Base-by-base conservation (phyloP, 1,140 invertebrate genomes). In the Leptinotarsa lineolata region DNA sequence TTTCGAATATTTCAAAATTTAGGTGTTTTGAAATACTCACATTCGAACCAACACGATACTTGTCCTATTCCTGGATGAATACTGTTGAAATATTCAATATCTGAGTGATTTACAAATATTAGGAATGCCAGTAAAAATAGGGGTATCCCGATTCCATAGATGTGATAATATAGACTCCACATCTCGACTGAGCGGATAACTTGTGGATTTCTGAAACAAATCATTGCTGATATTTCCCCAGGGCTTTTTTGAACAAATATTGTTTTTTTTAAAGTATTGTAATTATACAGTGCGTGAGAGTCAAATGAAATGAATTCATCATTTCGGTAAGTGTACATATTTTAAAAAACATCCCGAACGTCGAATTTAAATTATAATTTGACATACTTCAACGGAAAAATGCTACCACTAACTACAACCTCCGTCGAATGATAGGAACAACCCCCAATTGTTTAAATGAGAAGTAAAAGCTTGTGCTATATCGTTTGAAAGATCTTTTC, bases 11-110 rank as follows among this genome's bases (percentile, higher is more conserved):
- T 30, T 30, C 48, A 54, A 67, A 39, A 67, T 15, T 18, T 8
- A 44, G 18, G 21, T 45, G 8, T 30, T 67, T 39, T n/a, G 3
- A 8, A 45, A 18, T 21, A 18, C 18, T 58, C 30, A 70, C 69
- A 18, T 39, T 70, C 30, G 30, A 70, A 70, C 69, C 69, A 70
- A 63, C 69, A 70, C 30, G 16, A 61, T 18, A 8, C 15, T 22
- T 22, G 20, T 16, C 69, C 69, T 16, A 70, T 70, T 11, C 69
- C 69, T 39, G 69, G 69, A 30, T 70, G 69, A 18, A 70, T 70
- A 5, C 30, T 13, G 1, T 30, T 5, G 1, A 70, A 61, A 18
- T 12, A 24, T 44, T 12, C 30, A 12, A 20, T 13, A 46, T 45
- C 46, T 5, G 46, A 13, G 11, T 45, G 24, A 58, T 70, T 22